Percentiles rank a stretch among this genome's conserved stretches.
Conservation (phyloP, 1,140 invertebrate species). For the Listronotus oregonensis region DNA sequence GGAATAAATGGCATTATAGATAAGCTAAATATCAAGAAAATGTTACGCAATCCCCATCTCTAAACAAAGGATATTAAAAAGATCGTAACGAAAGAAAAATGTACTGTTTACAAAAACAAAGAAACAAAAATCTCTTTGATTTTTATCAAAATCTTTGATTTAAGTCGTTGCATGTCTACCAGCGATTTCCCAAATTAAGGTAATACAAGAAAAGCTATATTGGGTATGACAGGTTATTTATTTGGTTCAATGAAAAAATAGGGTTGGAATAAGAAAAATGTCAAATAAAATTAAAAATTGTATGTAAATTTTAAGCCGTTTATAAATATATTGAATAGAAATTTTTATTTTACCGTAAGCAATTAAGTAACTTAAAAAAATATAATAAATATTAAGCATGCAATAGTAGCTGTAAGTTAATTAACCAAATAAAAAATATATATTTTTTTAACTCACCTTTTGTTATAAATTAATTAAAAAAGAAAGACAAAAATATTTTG, state of each 20-base stretch:
- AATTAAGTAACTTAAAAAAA: too few species aligned
- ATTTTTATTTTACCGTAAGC: too few species aligned
- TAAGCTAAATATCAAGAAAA: constrained; percentile 1
- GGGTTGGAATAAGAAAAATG: neutral
- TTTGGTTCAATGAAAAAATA: neutral
- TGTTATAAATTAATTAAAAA: too few species aligned
- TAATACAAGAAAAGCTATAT: constrained; percentile 29
- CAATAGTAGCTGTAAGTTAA: too few species aligned
- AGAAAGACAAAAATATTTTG: too few species aligned
- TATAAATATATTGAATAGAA: too few species aligned
- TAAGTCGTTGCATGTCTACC: constrained; percentile 16
- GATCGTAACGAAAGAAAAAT: constrained; percentile 6
- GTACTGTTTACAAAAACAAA: constrained; percentile 16
- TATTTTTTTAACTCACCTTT: too few species aligned
- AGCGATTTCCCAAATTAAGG: constrained; percentile 30
- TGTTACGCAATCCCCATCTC: neutral
- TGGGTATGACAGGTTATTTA: constrained; percentile 28
- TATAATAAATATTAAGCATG: too few species aligned
- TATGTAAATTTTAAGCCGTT: too few species aligned
- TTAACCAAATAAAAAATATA: too few species aligned
- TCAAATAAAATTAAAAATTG: too few species aligned
- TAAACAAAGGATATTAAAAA: neutral
- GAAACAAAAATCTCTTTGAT: constrained; percentile 2
- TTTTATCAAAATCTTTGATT: constrained; percentile 28
- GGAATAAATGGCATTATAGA: neutral